Evolutionary conservation across 2,888 invertebrate genomes (phyloP).

Genomic region (Callosobruchus maculatus): DNA sequence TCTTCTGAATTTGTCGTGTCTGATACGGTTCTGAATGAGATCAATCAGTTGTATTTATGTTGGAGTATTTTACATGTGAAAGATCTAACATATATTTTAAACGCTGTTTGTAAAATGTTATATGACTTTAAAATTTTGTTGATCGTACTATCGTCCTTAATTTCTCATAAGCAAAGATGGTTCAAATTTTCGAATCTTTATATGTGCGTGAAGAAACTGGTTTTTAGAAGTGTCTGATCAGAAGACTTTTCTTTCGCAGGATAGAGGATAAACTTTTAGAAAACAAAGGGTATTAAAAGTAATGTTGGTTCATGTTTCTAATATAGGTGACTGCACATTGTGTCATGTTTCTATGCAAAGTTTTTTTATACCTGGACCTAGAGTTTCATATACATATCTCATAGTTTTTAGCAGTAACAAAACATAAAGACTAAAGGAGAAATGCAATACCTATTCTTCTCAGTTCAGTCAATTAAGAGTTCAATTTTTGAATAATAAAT

Average conservation of each 20-base stretch:
- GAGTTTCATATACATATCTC: background rate
- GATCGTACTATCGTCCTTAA: background rate
- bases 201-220: background rate
- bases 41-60: slow-evolving; percentile 10
- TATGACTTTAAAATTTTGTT: background rate
- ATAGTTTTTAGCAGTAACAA: background rate
- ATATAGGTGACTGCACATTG: too few species aligned
- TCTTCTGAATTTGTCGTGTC: background rate
- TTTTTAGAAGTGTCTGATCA: too few species aligned
- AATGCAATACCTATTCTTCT: background rate
- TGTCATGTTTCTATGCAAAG: too few species aligned
- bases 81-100: slow-evolving; percentile 7
- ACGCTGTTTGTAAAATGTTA: slow-evolving; percentile 4
- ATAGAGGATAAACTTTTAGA: too few species aligned
- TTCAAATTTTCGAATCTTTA: background rate
- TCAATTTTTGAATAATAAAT: background rate
- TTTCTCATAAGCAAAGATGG: background rate
- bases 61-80: slow-evolving; percentile 9
- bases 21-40: background rate
- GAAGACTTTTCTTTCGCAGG: too few species aligned
- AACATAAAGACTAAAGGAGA: too few species aligned
- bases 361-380: too few species aligned
- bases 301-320: too few species aligned
- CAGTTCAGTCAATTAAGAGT: background rate
- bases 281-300: too few species aligned